These are phyloP conservation scores for Xylophagus ater DNA, from an alignment of 2,888 invertebrate genomes.

Conservation along the genomic window DNA sequence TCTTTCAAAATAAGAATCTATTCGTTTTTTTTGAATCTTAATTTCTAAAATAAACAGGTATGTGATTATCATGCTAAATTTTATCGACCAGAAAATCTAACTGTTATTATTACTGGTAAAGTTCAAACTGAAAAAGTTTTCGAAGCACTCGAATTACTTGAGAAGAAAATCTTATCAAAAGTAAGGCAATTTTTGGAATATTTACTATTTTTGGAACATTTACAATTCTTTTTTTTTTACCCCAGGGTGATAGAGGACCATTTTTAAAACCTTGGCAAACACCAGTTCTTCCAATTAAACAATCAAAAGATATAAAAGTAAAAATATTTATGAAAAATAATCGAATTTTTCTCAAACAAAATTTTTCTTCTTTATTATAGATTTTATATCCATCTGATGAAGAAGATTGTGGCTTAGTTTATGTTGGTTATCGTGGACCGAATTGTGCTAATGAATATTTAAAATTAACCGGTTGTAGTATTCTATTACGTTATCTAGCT, in stretches of 20 bases:
- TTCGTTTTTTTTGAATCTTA: not conserved
- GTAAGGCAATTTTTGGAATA: conserved; percentile 6
- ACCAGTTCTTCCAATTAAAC: conserved; percentile 51
- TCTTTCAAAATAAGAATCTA: no score
- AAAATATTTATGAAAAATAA: not conserved
- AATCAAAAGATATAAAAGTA: conserved; percentile 45
- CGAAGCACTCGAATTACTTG: conserved; percentile 55
- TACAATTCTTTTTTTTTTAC: conserved; percentile 13
- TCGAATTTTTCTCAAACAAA: no score
- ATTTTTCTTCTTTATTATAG: not conserved
- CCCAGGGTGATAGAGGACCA: conserved; percentile 17
- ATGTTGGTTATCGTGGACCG: conserved; percentile 73
- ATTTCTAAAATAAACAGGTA: conserved; percentile 42
- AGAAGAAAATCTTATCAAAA: conserved; percentile 59
- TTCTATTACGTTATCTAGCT: conserved; percentile 70
- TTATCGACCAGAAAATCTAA: conserved; percentile 81
- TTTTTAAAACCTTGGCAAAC: conserved; percentile 71
- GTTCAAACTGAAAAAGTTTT: conserved; percentile 66
- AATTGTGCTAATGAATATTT: conserved; percentile 44
- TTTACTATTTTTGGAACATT: conserved; percentile 7
- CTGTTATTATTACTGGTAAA: conserved; percentile 72
- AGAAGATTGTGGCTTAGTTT: conserved; percentile 67
- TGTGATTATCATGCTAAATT: conserved; percentile 70
- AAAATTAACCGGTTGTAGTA: conserved; percentile 50
- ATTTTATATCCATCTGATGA: conserved; percentile 57